Evolutionary conservation across 1,140 invertebrate species (phyloP), one percentile per base, ranked within the genome.

Genomic region (Plodia interpunctella): DNA sequence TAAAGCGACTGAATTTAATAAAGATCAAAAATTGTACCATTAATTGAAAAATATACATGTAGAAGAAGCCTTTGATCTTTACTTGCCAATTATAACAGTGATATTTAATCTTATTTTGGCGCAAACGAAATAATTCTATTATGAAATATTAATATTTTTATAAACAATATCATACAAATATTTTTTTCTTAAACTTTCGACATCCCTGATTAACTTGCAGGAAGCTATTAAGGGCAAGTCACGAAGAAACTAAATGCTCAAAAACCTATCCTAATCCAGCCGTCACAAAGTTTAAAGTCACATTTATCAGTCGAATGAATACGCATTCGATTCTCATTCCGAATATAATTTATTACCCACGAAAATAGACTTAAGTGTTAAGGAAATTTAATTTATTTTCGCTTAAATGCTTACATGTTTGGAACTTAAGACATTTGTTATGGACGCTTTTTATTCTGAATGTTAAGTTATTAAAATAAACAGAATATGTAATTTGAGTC

Each of bases 221-320:
- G 30, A 3, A 3, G 30, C 38, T 17, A 17, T 44, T 44, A 44
- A 44, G 38, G 38, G 38, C 38, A 17, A 44, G 13, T 44, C 38
- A 44, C 38, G 13, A 15, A 35, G 13, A 44, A 6, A 15, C 38
- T 15, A n/a, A 44, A 44, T 15, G 38, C 13, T 4, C 32, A 44
- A 44, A 44, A 44, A 44, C 2, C 15, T 44, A n/a, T n/a, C 15
- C 15, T 44, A 44, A 44, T 44, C 13, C 13, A 4, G 38, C n/a
- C 13, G 38, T 44, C 13, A 44, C n/a, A 44, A 44, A 44, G 38
- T 44, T 44, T 44, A 44, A 44, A 44, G 38, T 44, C 38, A n/a
- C 38, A 44, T 44, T 44, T 44, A 44, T 17, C 38, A 17, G 38
- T n/a, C n/a, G 5, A 44, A 10, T 44, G 38, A 44, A 44, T 44